Percentiles rank a stretch among this genome's conserved stretches.
Evolutionary conservation across 2,113 vertebrate genomes (phyloP).

Genomic region (Seriola aureovittata): DNA sequence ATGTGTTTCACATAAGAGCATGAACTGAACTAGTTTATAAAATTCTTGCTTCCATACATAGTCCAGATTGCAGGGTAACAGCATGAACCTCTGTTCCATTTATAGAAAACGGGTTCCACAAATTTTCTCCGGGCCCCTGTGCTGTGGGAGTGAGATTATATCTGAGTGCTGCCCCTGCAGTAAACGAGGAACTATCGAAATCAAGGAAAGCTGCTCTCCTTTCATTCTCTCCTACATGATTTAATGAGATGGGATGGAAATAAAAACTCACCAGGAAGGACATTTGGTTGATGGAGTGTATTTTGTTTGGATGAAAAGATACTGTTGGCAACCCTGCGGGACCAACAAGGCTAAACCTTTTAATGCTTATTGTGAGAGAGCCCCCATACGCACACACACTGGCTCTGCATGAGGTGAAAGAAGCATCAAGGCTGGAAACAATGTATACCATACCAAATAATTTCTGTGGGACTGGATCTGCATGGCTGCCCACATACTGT

Average conservation of each 20-base stretch:
- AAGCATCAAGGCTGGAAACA: slow-evolving; percentile 10
- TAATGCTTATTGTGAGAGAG: background rate
- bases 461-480: slow-evolving; percentile 12
- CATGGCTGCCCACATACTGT: background rate
- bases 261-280: background rate
- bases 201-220: background rate
- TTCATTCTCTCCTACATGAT: background rate
- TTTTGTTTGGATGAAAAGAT: slow-evolving; percentile 4
- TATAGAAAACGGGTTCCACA: background rate
- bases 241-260: background rate
- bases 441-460: background rate
- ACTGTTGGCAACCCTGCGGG: background rate
- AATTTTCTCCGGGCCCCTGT: background rate
- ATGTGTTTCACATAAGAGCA: background rate
- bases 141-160: slow-evolving; percentile 1
- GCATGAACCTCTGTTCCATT: background rate
- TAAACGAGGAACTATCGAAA: background rate
- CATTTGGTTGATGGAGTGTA: background rate
- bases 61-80: background rate
- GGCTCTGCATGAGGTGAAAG: slow-evolving; percentile 7
- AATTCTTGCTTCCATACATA: background rate
- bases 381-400: background rate
- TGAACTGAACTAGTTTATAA: background rate
- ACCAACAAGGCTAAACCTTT: background rate
- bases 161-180: background rate